Evolutionary conservation across 2,113 vertebrate genomes (phyloP), one percentile per base, ranked within the genome.

Genomic region (Lota lota): DNA sequence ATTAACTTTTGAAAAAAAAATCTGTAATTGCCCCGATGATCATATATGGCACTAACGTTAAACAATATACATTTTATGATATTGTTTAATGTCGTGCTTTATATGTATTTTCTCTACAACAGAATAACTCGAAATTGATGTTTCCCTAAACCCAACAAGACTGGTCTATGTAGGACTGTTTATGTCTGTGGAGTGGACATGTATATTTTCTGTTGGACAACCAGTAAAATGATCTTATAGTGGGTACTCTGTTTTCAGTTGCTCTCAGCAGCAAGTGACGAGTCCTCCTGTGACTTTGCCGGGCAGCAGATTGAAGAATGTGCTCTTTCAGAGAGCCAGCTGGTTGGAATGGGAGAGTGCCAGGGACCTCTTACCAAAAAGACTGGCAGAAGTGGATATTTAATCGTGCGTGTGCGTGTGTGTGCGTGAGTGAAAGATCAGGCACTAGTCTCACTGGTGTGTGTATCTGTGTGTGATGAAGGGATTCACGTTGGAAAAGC

Each of bases 261-360:
- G 54, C 10, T 28, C n/a, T 17, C 66, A 76, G 78, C 54, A 68
- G 69, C 69, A 61, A 18, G 22, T 61, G 77, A 72, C 36, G 73
- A 72, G 72, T 68, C 77, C 40, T 81, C 70, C 73, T 77, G 77
- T 80, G 81, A 74, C 70, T 59, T 20, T 57, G 33, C 68, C 62
- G 68, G 68, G 66, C 69, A 73, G 72, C 74, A 67, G 78, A 77
- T 75, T 81, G 76, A 81, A 79, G 80, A 82, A 83, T 79, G 79
- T 77, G 80, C 69, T 83, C 83, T 82, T 82, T 82, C 57, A 81
- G 61, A 78, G 69, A 72, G 78, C 77, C 80, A 84, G 80, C 78
- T 84, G 77, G 67, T 77, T 74, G 72, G 5, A 56, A 17, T 61
- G 47, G 10, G 73, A 72, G 70, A 76, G 59, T 66, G 56, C 75